Conservation (phyloP, 2,113 vertebrate genomes). For the Riparia riparia region DNA sequence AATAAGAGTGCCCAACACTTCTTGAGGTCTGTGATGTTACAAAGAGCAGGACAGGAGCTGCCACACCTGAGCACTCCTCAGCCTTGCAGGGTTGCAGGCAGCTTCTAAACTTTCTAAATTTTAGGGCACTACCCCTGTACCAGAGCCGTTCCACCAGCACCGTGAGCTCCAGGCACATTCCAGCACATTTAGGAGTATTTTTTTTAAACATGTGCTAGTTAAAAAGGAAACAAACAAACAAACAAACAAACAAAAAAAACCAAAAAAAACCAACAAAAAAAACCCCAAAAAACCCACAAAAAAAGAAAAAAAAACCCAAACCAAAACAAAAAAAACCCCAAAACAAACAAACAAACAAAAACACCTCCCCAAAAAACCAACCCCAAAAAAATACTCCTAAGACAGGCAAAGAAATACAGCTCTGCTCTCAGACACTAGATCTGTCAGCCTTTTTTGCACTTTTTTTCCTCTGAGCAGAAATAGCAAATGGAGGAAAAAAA, state of each 20-base stretch:
- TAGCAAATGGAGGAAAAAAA: background rate
- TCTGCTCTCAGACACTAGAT: background rate
- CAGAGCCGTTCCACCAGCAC: background rate
- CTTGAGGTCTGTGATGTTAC: accelerated
- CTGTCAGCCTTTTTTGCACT: background rate
- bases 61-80: background rate
- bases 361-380: background rate
- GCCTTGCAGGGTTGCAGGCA: background rate
- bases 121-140: accelerated
- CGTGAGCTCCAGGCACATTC: accelerated
- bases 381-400: background rate
- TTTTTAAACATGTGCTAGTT: background rate
- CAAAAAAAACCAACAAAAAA: no score
- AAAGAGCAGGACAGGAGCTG: background rate
- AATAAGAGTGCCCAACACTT: background rate
- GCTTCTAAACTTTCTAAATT: background rate
- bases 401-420: background rate
- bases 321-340: background rate
- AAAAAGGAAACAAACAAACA: no score
- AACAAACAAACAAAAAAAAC: no score
- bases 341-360: no score
- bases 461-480: background rate
- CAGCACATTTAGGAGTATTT: background rate
- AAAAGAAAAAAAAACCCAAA: background rate
- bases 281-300: no score